Percentiles rank a stretch among this genome's conserved stretches.
Conservation (phyloP, 2,888 invertebrate species). For the Spatulosminthurus flaviceps region DNA sequence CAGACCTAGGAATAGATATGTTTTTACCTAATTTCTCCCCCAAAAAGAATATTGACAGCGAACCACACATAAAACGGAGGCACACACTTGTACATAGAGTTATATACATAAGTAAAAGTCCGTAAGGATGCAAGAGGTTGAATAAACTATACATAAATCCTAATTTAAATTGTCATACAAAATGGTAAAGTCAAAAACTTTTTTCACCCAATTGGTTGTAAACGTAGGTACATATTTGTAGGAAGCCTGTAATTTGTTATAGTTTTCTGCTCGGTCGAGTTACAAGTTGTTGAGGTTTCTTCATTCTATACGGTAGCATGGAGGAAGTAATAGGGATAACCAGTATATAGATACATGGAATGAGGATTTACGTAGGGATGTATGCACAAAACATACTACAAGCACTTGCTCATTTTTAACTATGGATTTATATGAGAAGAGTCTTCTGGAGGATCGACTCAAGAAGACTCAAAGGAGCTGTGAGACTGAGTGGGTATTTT, state of each 20-base stretch:
- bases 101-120: neutral
- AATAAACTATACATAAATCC: neutral
- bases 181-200: neutral
- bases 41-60: neutral
- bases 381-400: neutral
- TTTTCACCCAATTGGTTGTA: neutral
- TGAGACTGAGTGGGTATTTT: slow-evolving; percentile 13
- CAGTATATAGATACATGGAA: neutral
- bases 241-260: slow-evolving; percentile 6
- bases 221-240: neutral
- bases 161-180: slow-evolving; percentile 10
- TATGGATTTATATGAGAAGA: neutral
- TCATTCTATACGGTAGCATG: no score
- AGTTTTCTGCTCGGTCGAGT: neutral
- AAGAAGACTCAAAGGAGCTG: no score
- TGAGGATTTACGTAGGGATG: no score
- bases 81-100: no score
- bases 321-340: neutral
- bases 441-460: neutral
- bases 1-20: neutral
- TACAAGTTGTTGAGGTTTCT: neutral
- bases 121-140: neutral
- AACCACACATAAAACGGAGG: no score
- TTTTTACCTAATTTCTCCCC: slow-evolving; percentile 12
- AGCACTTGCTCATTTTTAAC: slow-evolving; percentile 7